Conservation (phyloP, 2,113 vertebrate genomes). For the Aphyosemion australe region DNA sequence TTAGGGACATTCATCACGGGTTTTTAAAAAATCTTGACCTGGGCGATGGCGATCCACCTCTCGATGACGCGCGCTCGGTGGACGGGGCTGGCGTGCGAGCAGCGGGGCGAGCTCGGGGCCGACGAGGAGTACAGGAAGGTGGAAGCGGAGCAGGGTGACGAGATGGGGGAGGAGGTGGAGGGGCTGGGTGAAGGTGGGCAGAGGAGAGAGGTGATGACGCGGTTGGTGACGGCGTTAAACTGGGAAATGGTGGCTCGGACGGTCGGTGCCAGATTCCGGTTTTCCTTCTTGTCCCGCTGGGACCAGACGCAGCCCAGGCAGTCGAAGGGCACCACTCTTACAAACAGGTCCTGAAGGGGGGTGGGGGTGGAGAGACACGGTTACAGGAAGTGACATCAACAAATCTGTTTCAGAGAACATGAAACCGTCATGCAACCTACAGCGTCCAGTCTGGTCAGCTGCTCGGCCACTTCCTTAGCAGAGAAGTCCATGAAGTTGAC, state of each 20-base stretch:
- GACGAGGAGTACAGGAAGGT: conserved; percentile 52
- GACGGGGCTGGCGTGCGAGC: conserved; percentile 49
- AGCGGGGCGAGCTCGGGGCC: conserved; percentile 50
- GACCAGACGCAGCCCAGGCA: conserved; percentile 92
- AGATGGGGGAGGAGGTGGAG: conserved; percentile 48
- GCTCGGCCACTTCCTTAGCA: conserved; percentile 80
- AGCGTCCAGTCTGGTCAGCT: conserved; percentile 85
- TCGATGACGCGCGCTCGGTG: conserved; percentile 82
- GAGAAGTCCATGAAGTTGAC: conserved; percentile 79
- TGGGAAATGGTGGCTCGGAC: conserved; percentile 89
- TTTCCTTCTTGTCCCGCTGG: conserved; percentile 87
- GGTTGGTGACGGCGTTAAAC: conserved; percentile 86
- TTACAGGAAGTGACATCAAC: accelerated
- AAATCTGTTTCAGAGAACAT: background rate
- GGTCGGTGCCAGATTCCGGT: conserved; percentile 74
- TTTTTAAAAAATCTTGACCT: conserved; percentile 71
- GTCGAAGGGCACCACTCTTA: conserved; percentile 81
- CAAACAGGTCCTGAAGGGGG: conserved; percentile 81
- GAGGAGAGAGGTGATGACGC: conserved; percentile 86
- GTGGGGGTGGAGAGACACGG: background rate
- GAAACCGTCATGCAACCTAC: conserved; percentile 66
- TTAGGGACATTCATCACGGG: too few species aligned
- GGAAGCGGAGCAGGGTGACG: conserved; percentile 43
- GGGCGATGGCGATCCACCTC: conserved; percentile 86
- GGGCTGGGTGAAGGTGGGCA: conserved; percentile 48